Evolutionary conservation across 2,797 vertebrate species (phyloP).

Genomic region (Centropyge bicolor): DNA sequence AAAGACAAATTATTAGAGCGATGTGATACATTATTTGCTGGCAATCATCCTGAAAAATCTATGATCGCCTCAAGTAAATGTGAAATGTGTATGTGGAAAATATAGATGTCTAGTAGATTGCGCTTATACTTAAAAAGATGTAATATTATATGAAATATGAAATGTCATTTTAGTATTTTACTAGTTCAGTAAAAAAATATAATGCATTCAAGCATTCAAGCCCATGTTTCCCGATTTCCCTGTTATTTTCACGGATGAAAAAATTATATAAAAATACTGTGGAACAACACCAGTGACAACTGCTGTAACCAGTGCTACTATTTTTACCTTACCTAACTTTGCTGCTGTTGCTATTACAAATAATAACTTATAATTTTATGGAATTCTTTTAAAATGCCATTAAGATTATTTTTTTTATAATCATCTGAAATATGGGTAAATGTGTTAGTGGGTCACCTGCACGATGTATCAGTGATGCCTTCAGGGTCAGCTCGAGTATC

Average conservation of each 20-base stretch:
- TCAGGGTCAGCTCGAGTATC: conserved; percentile 40
- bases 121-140: neutral
- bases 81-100: neutral
- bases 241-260: neutral
- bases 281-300: neutral
- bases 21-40: neutral
- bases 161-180: neutral
- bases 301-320: neutral
- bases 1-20: neutral
- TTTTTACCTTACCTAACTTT: too few species aligned
- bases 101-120: neutral
- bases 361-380: too few species aligned
- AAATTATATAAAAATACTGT: neutral
- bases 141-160: neutral
- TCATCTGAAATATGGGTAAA: neutral
- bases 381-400: neutral
- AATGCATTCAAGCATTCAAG: neutral
- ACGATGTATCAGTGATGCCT: conserved; percentile 1
- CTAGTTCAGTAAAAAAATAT: neutral
- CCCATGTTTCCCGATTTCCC: too few species aligned
- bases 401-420: neutral
- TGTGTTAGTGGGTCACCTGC: conserved; percentile 41
- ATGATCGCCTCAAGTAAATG: neutral
- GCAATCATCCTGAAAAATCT: neutral
- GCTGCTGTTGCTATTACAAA: too few species aligned